Percentiles rank a stretch among this genome's conserved stretches.
Conservation (phyloP, 2,888 invertebrate species). For the Cerastis leucographa region DNA sequence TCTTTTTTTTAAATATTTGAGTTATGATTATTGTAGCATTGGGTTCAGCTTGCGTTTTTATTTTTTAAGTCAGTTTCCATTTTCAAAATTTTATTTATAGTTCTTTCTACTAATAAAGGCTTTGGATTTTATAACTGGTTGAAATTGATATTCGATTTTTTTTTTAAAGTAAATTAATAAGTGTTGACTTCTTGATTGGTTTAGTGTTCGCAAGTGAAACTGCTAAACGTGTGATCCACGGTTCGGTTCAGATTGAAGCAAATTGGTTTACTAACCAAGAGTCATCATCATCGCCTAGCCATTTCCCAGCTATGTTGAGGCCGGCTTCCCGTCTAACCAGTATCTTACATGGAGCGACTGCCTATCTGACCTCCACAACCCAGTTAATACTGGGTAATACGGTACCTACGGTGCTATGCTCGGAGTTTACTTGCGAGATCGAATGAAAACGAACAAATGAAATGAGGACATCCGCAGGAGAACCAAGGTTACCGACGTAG, state of each 20-base stretch:
- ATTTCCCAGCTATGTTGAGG: too few species aligned
- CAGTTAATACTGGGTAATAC: too few species aligned
- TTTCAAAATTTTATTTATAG: conserved; percentile 54
- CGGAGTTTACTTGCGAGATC: too few species aligned
- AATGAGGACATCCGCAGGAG: too few species aligned
- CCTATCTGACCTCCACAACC: neutral
- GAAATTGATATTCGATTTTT: conserved; percentile 34
- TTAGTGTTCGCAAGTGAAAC: neutral
- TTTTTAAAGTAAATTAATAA: neutral
- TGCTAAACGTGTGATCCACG: neutral
- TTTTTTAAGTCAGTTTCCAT: conserved; percentile 38
- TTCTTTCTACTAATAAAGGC: conserved; percentile 45
- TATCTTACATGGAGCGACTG: neutral
- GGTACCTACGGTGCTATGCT: too few species aligned
- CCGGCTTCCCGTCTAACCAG: neutral
- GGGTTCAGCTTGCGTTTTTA: conserved; percentile 56
- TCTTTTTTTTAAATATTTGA: conserved; percentile 60
- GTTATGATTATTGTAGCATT: conserved; percentile 67
- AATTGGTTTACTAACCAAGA: neutral
- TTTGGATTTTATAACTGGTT: conserved; percentile 42
- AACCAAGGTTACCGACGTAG: too few species aligned
- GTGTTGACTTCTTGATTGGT: neutral
- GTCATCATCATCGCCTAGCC: neutral
- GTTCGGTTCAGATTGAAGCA: neutral
- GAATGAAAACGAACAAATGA: too few species aligned